Percentiles rank a stretch among this genome's conserved stretches.
Evolutionary conservation across 2,797 vertebrate genomes (phyloP).

Genomic region (Ficedula albicollis): DNA sequence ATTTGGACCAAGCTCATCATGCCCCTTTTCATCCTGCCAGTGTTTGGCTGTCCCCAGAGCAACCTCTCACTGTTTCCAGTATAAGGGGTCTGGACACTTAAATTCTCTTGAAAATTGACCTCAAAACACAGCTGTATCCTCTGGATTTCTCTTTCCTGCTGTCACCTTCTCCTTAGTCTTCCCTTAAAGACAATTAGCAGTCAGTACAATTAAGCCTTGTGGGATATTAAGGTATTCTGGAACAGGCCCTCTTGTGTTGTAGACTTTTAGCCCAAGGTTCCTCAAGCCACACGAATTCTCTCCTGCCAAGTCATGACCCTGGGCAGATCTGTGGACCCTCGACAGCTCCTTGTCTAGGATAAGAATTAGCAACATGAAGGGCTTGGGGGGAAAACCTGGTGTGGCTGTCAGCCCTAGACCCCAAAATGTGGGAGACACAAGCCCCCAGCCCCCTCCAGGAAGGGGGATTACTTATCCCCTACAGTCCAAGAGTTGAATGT

Average conservation of each 20-base stretch:
- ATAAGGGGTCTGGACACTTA: background rate
- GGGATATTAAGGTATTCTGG: background rate
- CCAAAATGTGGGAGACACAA: background rate
- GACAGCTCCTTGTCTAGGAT: background rate
- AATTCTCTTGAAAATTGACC: background rate
- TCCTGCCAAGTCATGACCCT: background rate
- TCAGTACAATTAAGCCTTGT: background rate
- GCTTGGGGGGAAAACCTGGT: background rate
- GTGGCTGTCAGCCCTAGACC: background rate
- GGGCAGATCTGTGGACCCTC: background rate
- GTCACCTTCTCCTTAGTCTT: background rate
- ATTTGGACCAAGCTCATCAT: background rate
- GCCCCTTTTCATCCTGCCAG: background rate
- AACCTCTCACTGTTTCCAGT: background rate
- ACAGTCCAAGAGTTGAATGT: background rate
- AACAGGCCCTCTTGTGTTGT: background rate
- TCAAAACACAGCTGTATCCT: background rate
- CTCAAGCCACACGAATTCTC: background rate
- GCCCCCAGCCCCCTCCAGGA: background rate
- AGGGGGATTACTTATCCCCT: background rate
- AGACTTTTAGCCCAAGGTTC: background rate
- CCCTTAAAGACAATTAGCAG: background rate
- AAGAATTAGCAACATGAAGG: accelerated
- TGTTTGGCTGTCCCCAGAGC: background rate
- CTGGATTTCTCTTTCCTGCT: background rate